phyloP scores from a whole-genome alignment of 37 sponge, comb jelly and placozoan species.

The Mnemiopsis leidyi region DNA sequence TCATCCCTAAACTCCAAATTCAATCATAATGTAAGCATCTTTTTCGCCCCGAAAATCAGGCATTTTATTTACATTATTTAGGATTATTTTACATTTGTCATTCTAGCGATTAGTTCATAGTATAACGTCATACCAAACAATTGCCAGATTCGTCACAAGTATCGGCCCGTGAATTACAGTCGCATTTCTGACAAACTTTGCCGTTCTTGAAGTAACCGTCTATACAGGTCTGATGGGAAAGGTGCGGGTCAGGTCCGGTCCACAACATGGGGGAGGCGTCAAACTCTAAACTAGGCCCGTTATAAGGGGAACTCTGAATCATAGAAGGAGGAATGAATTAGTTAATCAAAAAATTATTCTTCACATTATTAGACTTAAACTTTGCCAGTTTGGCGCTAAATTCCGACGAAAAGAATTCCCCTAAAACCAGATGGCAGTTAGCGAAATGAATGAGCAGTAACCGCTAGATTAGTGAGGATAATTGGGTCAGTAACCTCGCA shows the following conservation, averaged over 20 bases:
- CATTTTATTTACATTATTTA: no score
- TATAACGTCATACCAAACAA: neutral
- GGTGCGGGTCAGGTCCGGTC: neutral
- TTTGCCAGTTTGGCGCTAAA: no score
- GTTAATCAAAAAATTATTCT: neutral
- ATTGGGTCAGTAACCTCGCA: neutral
- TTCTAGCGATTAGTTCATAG: no score
- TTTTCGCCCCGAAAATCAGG: no score
- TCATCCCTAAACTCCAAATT: no score
- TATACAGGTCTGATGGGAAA: neutral
- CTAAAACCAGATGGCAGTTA: no score
- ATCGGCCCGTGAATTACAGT: neutral
- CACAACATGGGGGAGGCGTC: neutral
- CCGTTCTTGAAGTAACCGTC: slow-evolving; percentile 15
- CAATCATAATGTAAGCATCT: no score
- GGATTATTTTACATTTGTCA: no score
- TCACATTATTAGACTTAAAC: no score
- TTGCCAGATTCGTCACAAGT: neutral
- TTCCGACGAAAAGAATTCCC: no score
- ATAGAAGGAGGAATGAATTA: neutral
- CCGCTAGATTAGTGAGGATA: neutral
- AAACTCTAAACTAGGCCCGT: neutral
- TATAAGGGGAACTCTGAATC: neutral
- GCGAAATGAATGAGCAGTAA: no score
- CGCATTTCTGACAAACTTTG: slow-evolving; percentile 17